Evolutionary conservation across 64 coral and sea anemone genomes (phyloP).

Genomic region (Dendrophyllia cribrosa): DNA sequence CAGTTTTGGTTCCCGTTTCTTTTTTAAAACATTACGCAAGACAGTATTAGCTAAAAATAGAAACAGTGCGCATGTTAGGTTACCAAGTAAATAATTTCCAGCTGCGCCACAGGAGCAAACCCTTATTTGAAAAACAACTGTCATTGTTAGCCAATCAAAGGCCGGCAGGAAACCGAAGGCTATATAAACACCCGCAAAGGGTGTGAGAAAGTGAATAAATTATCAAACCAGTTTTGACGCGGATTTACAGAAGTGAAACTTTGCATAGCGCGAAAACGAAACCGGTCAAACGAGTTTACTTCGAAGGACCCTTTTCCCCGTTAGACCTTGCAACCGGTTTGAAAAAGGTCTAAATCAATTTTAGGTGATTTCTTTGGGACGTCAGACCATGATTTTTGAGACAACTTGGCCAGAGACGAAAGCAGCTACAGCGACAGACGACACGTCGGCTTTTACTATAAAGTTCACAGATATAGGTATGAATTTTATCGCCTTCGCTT

Average conservation of each 20-base stretch:
- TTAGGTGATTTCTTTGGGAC: neutral
- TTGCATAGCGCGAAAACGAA: constrained; percentile 21
- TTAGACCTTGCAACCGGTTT: constrained; percentile 18
- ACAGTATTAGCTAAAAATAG: constrained; percentile 30
- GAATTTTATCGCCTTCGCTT: neutral
- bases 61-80: neutral
- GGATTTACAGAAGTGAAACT: neutral
- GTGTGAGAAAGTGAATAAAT: constrained; percentile 6
- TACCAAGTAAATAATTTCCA: neutral
- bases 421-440: neutral
- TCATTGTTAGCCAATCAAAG: constrained; percentile 21
- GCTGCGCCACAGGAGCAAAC: neutral
- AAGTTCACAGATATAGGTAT: constrained; percentile 18
- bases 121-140: constrained; percentile 1
- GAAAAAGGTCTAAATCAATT: neutral
- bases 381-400: constrained; percentile 11
- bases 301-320: neutral
- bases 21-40: neutral
- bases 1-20: neutral
- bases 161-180: neutral
- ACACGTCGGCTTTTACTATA: neutral
- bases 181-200: neutral
- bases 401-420: constrained; percentile 15
- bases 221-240: neutral
- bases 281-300: constrained; percentile 54